Base-by-base conservation (phyloP, 2,113 vertebrate species). In the Ceyx melanurus region DNA sequence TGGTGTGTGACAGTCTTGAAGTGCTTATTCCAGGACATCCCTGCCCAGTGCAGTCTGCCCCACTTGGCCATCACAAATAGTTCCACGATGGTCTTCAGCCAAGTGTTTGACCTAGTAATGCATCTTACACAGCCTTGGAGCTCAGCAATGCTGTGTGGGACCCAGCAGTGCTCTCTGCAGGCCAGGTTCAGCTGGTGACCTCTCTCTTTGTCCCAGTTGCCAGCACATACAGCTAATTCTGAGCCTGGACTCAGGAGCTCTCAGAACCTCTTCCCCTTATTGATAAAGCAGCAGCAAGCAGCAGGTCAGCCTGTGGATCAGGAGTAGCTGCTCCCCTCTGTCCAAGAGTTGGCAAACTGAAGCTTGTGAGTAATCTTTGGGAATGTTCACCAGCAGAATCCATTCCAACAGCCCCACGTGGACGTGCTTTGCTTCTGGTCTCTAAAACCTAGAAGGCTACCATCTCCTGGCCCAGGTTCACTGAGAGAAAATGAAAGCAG, bases 101-200 rank as follows among this genome's bases (percentile, higher is more conserved):
- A 96, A 94, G 13, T 64, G 75, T 77, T 95, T 96, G 96, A 96
- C 91, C 94, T 96, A 92, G 74, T 92, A 94, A 95, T 65, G 72
- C 91, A 90, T 94, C 95, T 92, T 94, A 25, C 4, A 0, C 18
- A 96, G 96, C 95, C 95, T 96, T 31, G 82, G 74, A 96, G 92
- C 95, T 89, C 56, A 9, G 60, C 15, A 25, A 23, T 12, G 26
- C 43, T 21, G 61, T 0, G 0, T 4, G 87, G 91, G 92, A 56
- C 51, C 71, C 74, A 37, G 54, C 64, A 75, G 40, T 53, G 82
- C 64, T 91, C 75, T 85, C 84, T 88, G 95, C 94, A 95, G 92
- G 94, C 94, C 31, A 28, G 81, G 68, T 28, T 66, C 23, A 86
- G 82, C 75, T 96, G 95, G 46, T 94, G 82, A 93, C 72, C 82